A percentile compares a stretch with the other conserved stretches of the same genome.
These are phyloP conservation scores for Pseudochirops corinnae DNA, from an alignment of 2,797 vertebrate genomes.

Conservation along the genomic window DNA sequence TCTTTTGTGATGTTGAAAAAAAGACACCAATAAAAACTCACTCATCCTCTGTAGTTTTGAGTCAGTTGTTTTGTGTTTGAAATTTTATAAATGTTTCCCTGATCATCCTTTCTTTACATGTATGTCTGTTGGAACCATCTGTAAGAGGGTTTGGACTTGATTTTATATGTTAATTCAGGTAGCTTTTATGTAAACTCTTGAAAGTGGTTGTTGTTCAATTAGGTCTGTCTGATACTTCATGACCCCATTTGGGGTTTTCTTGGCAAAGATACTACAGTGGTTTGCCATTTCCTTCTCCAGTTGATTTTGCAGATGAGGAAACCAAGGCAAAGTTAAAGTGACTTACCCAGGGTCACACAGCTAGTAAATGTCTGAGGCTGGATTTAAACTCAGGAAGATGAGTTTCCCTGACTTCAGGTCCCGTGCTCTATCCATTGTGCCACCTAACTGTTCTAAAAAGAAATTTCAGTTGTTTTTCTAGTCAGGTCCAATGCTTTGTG, in stretches of 20 bases:
- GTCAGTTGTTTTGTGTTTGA: background rate
- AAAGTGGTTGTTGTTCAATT: background rate
- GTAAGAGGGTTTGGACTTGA: background rate
- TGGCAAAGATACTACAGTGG: background rate
- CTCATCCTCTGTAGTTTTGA: background rate
- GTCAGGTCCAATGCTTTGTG: fast-evolving
- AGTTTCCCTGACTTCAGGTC: too few species aligned
- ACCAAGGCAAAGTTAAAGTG: background rate
- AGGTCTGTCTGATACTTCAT: fast-evolving
- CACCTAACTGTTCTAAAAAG: too few species aligned
- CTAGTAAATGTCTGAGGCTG: background rate
- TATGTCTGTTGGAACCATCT: background rate
- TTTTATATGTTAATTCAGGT: background rate
- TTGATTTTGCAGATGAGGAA: background rate
- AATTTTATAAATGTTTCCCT: background rate
- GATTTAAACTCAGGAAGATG: background rate
- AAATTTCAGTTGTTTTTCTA: background rate
- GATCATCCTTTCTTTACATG: background rate
- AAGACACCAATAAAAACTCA: background rate
- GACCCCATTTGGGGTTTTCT: background rate
- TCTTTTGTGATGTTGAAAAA: background rate
- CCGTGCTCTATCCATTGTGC: too few species aligned
- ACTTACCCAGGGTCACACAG: background rate
- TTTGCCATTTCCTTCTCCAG: background rate
- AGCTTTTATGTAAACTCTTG: background rate